Conservation (phyloP, 2,888 invertebrate species). For the Chrysolina americana region DNA sequence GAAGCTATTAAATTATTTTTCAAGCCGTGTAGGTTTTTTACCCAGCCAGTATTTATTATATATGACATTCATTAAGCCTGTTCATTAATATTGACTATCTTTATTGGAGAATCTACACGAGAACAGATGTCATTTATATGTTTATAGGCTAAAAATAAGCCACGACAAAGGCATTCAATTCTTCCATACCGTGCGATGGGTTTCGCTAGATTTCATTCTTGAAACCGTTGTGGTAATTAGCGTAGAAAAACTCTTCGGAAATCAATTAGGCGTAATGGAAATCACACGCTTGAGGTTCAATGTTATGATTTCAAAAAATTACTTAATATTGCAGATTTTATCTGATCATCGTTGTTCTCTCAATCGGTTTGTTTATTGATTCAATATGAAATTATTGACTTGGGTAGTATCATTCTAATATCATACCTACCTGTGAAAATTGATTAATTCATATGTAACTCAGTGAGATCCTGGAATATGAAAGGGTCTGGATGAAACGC, state of each 20-base stretch:
- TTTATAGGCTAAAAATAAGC: constrained; percentile 51
- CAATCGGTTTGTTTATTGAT: not conserved
- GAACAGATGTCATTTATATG: constrained; percentile 53
- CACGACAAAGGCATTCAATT: constrained; percentile 48
- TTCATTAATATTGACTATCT: constrained; percentile 56
- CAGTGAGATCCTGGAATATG: no score
- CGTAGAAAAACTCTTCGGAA: constrained; percentile 5
- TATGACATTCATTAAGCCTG: constrained; percentile 54
- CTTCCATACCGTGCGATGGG: constrained; percentile 34
- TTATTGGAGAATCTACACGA: constrained; percentile 54
- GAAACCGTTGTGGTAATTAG: constrained; percentile 36
- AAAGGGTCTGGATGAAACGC: no score
- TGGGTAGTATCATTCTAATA: no score
- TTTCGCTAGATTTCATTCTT: constrained; percentile 44
- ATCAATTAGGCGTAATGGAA: constrained; percentile 40
- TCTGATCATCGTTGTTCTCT: not conserved
- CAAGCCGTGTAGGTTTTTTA: constrained; percentile 51
- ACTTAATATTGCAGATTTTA: not conserved
- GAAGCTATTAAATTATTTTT: constrained; percentile 56
- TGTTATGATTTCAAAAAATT: not conserved
- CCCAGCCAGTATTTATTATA: constrained; percentile 53
- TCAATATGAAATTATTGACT: not conserved
- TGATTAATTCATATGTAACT: no score
- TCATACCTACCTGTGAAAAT: not conserved
- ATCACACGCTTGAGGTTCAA: not conserved